These are phyloP conservation scores for Oligia strigilis DNA, from an alignment of 2,888 invertebrate genomes.

Conservation along the genomic window DNA sequence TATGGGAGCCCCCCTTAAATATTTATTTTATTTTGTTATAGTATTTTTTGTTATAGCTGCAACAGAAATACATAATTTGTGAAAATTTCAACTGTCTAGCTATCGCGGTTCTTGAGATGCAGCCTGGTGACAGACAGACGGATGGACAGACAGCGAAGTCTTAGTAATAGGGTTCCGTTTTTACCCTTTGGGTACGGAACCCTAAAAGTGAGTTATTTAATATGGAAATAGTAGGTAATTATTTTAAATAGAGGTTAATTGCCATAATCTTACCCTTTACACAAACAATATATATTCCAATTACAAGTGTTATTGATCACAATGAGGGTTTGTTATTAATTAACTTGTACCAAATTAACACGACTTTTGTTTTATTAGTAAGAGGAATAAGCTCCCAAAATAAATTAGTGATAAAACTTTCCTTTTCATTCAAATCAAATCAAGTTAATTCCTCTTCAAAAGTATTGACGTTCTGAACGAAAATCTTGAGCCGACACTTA, in stretches of 20 bases:
- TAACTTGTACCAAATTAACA: neutral
- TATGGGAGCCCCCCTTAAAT: too few relatives aligned
- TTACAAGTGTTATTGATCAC: neutral
- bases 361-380: constrained; percentile 4
- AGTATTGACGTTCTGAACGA: constrained; percentile 45
- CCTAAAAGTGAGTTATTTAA: neutral
- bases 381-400: constrained; percentile 9
- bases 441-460: constrained; percentile 45
- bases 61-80: too few relatives aligned
- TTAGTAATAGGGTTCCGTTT: too few relatives aligned
- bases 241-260: neutral
- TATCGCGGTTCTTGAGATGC: too few relatives aligned
- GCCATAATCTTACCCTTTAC: neutral
- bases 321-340: neutral
- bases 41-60: too few relatives aligned
- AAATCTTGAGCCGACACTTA: constrained; percentile 50
- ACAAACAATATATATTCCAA: neutral
- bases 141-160: too few relatives aligned
- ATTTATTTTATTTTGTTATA: too few relatives aligned
- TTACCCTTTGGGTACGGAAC: too few relatives aligned
- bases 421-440: constrained; percentile 47
- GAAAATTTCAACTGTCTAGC: too few relatives aligned
- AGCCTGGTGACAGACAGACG: too few relatives aligned
- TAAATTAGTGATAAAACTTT: constrained; percentile 43
- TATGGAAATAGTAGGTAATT: neutral